phyloP scores from a whole-genome alignment of 2,797 vertebrate genomes.

The Aplochiton taeniatus region DNA sequence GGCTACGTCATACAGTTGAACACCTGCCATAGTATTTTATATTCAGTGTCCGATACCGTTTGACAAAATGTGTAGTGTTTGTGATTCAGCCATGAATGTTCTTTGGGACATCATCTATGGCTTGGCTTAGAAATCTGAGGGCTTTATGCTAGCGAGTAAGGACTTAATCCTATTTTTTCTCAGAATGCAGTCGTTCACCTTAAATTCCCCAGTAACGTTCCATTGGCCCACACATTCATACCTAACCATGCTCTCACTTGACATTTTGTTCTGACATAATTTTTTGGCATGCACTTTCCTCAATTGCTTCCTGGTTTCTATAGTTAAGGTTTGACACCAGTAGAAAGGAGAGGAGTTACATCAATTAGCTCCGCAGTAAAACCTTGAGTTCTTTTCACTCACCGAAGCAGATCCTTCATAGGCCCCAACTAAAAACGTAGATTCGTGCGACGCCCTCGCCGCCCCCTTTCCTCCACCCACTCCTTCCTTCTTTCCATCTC shows the following conservation, averaged over 20 bases:
- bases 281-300: no score
- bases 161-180: slow-evolving; percentile 2
- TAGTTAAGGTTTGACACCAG: neutral
- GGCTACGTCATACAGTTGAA: no score
- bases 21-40: no score
- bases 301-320: neutral
- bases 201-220: neutral
- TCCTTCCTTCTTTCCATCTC: slow-evolving; percentile 34
- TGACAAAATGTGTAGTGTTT: neutral
- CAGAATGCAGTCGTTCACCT: neutral
- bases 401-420: slow-evolving; percentile 50
- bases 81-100: neutral
- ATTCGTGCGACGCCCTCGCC: slow-evolving; percentile 51
- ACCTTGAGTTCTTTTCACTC: slow-evolving; percentile 30
- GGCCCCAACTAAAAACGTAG: slow-evolving; percentile 59
- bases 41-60: neutral
- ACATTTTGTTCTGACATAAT: no score
- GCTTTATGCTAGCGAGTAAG: neutral
- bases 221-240: neutral
- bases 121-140: neutral
- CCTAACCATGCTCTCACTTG: no score
- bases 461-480: slow-evolving; percentile 14
- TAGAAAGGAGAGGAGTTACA: neutral
- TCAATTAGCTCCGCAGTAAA: slow-evolving; percentile 17
- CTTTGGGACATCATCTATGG: slow-evolving; percentile 1